These are phyloP conservation scores for Mesorhabditis sp. DNA, from an alignment of 2,888 invertebrate species.

Conservation along the genomic window DNA sequence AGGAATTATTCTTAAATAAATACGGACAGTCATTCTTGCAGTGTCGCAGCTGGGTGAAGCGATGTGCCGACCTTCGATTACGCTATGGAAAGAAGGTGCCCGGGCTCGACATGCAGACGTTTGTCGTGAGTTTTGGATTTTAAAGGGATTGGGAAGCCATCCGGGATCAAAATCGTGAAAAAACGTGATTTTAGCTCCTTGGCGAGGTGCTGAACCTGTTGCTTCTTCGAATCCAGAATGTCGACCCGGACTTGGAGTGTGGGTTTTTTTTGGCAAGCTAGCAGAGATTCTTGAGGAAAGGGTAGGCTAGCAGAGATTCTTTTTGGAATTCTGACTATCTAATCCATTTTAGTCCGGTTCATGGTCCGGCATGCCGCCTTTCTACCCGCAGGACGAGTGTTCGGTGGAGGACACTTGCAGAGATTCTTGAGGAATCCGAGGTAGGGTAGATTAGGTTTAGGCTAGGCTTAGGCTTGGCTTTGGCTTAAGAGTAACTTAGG, in stretches of 20 bases:
- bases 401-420: not conserved
- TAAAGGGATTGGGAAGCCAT: not conserved
- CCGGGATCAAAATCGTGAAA: not conserved
- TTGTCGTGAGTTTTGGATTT: not conserved
- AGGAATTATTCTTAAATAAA: not conserved
- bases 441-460: not conserved
- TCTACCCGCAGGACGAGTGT: constrained; percentile 3
- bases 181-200: not conserved
- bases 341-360: not conserved
- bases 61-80: not conserved
- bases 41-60: not conserved
- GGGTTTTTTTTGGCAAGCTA: not conserved
- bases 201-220: not conserved
- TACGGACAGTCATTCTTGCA: not conserved
- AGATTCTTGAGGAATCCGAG: not conserved
- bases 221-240: not conserved
- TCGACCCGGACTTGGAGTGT: constrained; percentile 2
- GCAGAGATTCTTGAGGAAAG: too few relatives aligned
- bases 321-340: not conserved
- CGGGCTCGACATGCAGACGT: not conserved
- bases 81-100: not conserved
- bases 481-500: not conserved
- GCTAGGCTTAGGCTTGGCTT: not conserved
- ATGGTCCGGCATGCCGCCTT: not conserved
- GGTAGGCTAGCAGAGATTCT: too few relatives aligned